Conservation (phyloP, 2,888 invertebrate genomes). For the Platycnemis pennipes region DNA sequence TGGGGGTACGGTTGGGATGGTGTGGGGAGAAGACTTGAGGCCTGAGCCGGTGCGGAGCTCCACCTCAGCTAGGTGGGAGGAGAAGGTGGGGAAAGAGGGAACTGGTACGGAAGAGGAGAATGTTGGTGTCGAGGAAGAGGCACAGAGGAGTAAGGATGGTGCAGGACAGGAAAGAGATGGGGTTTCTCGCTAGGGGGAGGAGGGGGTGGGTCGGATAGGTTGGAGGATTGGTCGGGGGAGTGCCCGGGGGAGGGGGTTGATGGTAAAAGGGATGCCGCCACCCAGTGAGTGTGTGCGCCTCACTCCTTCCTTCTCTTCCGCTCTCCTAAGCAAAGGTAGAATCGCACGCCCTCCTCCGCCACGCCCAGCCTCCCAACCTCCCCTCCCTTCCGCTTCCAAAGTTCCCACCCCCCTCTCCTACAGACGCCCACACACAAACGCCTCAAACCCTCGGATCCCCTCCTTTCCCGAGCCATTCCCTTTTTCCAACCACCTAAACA, state of each 20-base stretch:
- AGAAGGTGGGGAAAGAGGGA: neutral
- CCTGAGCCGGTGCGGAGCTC: neutral
- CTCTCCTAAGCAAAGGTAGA: constrained; percentile 63
- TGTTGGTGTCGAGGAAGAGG: neutral
- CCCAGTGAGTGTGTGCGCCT: neutral
- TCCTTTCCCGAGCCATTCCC: neutral
- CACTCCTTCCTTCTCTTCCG: constrained; percentile 42
- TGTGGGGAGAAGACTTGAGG: neutral
- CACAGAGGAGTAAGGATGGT: neutral
- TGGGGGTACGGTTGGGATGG: neutral
- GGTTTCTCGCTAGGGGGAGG: neutral
- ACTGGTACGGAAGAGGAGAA: neutral
- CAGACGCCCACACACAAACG: neutral
- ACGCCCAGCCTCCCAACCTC: neutral
- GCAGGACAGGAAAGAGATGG: neutral
- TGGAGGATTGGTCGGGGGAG: neutral
- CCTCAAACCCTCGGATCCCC: too few relatives aligned
- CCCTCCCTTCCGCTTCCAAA: neutral
- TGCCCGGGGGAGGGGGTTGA: neutral
- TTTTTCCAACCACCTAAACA: constrained; percentile 7
- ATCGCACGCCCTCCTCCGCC: neutral
- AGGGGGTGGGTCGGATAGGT: neutral
- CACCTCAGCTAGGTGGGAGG: neutral
- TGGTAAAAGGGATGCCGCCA: constrained; percentile 61
- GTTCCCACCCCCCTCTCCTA: neutral